Percentiles rank a stretch among this genome's conserved stretches.
Conservation (phyloP, 2,888 invertebrate genomes). For the Mantis religiosa region DNA sequence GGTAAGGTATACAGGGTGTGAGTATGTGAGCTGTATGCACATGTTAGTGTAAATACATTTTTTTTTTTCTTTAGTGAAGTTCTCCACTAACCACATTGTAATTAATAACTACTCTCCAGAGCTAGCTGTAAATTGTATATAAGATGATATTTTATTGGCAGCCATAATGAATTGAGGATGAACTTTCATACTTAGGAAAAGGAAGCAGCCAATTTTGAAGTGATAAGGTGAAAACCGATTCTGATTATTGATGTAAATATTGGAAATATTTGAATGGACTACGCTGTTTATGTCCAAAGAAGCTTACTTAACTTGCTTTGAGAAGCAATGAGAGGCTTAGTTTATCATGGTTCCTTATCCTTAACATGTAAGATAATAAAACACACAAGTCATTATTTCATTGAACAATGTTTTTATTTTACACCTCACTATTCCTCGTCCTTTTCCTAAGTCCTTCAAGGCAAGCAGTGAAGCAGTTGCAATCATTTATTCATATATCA, state of each 20-base stretch:
- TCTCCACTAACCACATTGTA: background rate
- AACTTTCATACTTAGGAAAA: background rate
- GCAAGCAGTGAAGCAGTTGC: no score
- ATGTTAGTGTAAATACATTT: background rate
- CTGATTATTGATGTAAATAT: background rate
- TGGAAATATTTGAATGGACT: background rate
- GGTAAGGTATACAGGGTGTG: background rate
- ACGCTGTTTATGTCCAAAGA: background rate
- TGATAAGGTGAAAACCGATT: background rate
- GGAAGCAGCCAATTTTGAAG: background rate
- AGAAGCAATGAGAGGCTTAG: constrained; percentile 15
- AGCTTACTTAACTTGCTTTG: constrained; percentile 8
- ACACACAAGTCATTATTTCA: constrained; percentile 1
- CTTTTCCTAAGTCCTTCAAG: background rate
- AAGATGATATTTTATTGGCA: constrained; percentile 22
- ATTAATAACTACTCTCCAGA: background rate
- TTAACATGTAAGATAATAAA: background rate
- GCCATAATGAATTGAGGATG: background rate
- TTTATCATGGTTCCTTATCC: constrained; percentile 4
- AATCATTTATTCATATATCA: no score
- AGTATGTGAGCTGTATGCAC: background rate
- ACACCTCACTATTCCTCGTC: no score
- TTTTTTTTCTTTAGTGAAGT: background rate
- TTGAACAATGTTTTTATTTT: background rate
- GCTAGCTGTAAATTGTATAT: constrained; percentile 12